A percentile compares a stretch with the other conserved stretches of the same genome.
phyloP scores from a whole-genome alignment of 2,797 vertebrate species.

The Apodemus agrarius region DNA sequence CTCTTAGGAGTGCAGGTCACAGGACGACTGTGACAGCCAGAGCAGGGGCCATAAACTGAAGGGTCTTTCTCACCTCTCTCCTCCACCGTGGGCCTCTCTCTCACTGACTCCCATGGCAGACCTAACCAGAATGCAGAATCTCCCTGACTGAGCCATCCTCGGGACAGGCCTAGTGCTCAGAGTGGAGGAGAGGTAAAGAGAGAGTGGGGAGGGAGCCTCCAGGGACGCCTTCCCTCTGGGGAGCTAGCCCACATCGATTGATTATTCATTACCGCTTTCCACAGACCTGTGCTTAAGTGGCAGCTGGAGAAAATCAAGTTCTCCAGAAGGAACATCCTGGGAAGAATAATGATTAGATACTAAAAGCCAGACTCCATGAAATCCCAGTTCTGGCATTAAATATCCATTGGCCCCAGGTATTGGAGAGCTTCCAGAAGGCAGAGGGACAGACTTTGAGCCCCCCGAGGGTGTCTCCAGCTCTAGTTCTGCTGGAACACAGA shows the following conservation, averaged over 20 bases:
- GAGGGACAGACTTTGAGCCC: neutral
- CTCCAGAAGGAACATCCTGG: slow-evolving; percentile 54
- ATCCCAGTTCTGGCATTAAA: slow-evolving; percentile 17
- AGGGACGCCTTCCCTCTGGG: neutral
- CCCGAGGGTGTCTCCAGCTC: neutral
- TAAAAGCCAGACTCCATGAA: slow-evolving; percentile 52
- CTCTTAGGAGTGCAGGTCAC: no score
- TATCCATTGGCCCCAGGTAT: neutral
- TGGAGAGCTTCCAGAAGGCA: neutral
- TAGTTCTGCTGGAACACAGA: neutral
- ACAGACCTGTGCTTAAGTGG: neutral
- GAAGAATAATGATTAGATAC: slow-evolving; percentile 54
- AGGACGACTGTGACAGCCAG: neutral
- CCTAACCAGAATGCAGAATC: neutral
- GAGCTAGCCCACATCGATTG: neutral
- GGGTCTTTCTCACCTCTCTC: neutral
- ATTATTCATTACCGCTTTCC: neutral
- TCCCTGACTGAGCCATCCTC: fast-evolving
- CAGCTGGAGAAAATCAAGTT: slow-evolving; percentile 63
- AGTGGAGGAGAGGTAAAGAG: neutral
- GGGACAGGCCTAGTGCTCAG: neutral
- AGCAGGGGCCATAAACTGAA: neutral
- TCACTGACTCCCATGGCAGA: neutral
- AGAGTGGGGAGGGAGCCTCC: neutral
- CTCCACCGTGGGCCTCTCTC: neutral